phyloP scores from a whole-genome alignment of 2,113 vertebrate genomes.

The Grammomys surdaster region DNA sequence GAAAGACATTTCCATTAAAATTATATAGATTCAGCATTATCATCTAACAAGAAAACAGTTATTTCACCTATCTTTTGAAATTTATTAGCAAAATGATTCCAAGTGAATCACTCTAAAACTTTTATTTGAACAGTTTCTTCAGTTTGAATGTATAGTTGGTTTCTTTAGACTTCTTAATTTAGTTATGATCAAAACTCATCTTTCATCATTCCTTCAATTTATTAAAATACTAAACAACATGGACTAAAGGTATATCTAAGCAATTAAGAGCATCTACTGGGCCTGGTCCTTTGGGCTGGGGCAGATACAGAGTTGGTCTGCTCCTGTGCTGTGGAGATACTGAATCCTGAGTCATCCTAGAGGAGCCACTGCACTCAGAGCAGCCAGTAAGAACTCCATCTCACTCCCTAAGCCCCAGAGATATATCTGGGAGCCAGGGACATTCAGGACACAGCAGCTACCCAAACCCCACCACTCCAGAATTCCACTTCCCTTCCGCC shows the following conservation, averaged over 20 bases:
- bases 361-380: too few species aligned
- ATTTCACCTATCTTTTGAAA: not conserved
- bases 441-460: too few species aligned
- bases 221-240: not conserved
- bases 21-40: not conserved
- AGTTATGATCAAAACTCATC: not conserved
- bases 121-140: not conserved
- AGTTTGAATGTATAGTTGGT: not conserved
- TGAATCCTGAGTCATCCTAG: too few species aligned
- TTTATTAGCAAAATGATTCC: not conserved
- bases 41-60: not conserved
- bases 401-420: too few species aligned
- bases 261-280: not conserved
- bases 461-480: too few species aligned
- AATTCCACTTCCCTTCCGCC: too few species aligned
- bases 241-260: not conserved
- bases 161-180: not conserved
- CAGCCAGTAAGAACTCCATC: too few species aligned
- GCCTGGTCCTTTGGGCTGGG: too few species aligned
- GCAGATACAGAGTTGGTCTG: too few species aligned
- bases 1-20: slow-evolving; percentile 38
- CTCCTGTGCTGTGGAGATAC: too few species aligned
- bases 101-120: not conserved
- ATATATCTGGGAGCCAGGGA: too few species aligned
- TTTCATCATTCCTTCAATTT: not conserved